Percentiles rank a stretch among this genome's conserved stretches.
phyloP scores from a whole-genome alignment of 1,140 invertebrate species.

The Plectrocnemia conspersa region DNA sequence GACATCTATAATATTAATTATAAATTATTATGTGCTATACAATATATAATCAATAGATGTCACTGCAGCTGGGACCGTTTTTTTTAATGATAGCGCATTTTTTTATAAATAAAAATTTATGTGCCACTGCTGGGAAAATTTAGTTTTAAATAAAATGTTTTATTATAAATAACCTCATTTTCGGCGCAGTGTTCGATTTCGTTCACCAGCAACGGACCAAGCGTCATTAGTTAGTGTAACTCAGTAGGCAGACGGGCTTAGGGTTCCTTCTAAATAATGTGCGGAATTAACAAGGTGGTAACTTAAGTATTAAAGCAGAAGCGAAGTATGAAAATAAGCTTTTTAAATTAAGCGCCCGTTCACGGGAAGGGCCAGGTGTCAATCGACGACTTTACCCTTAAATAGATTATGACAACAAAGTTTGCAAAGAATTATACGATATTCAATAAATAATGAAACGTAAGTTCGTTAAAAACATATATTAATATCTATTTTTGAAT shows the following conservation, averaged over 20 bases:
- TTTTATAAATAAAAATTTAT: too few relatives aligned
- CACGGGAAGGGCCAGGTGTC: constrained; percentile 17
- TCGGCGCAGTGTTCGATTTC: constrained; percentile 12
- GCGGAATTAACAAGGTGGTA: constrained; percentile 35
- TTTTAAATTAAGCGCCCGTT: constrained; percentile 30
- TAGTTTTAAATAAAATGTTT: background rate
- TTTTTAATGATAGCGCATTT: too few relatives aligned
- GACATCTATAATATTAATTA: too few relatives aligned
- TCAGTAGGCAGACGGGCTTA: constrained; percentile 20
- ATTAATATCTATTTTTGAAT: too few relatives aligned
- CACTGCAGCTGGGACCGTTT: too few relatives aligned
- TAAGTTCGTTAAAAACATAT: too few relatives aligned
- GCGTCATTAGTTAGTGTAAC: constrained; percentile 29
- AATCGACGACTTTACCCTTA: constrained; percentile 16
- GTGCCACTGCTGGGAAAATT: too few relatives aligned
- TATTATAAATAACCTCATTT: background rate
- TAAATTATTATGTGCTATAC: too few relatives aligned
- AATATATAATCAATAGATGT: too few relatives aligned
- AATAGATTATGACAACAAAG: too few relatives aligned
- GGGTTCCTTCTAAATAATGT: constrained; percentile 32
- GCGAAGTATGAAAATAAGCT: constrained; percentile 31
- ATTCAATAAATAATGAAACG: too few relatives aligned
- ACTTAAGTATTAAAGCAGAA: constrained; percentile 32
- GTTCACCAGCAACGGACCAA: background rate
- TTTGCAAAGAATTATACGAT: too few relatives aligned